A percentile compares a stretch with the other conserved stretches of the same genome.
These are phyloP conservation scores for Lagodon rhomboides DNA, from an alignment of 2,797 vertebrate genomes.

Conservation along the genomic window DNA sequence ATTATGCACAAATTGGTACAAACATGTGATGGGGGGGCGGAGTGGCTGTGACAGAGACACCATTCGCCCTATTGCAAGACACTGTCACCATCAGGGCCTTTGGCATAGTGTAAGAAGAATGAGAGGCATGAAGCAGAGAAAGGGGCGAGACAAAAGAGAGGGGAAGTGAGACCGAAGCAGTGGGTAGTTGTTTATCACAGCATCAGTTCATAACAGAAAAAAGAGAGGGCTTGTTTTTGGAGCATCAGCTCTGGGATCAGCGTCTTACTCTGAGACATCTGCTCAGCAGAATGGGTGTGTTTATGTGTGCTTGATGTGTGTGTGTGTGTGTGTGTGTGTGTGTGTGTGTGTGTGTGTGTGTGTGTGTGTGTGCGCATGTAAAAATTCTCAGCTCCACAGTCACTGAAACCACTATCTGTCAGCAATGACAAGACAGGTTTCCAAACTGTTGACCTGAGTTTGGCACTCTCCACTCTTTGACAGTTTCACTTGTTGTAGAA, in stretches of 20 bases:
- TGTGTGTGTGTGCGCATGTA: neutral
- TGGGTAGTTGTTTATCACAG: slow-evolving; percentile 10
- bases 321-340: neutral
- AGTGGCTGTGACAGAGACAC: no score
- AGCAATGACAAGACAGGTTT: neutral
- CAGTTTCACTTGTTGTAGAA: neutral
- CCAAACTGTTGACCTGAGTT: slow-evolving; percentile 8
- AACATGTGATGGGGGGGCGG: no score
- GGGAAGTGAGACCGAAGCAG: neutral
- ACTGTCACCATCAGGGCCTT: neutral
- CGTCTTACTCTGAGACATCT: slow-evolving; percentile 19
- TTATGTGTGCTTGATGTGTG: neutral
- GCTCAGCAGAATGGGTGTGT: slow-evolving; percentile 3
- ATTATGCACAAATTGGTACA: no score
- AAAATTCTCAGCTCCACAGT: neutral
- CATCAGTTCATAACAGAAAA: slow-evolving; percentile 5
- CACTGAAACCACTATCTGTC: neutral
- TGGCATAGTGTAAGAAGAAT: neutral
- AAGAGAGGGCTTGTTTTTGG: slow-evolving; percentile 21
- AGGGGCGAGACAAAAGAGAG: neutral
- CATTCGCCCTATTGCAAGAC: no score
- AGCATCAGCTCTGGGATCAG: slow-evolving; percentile 27
- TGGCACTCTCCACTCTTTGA: slow-evolving; percentile 6
- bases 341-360: neutral
- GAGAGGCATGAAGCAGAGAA: neutral